phyloP scores from a whole-genome alignment of 23 tunicate genomes.

The Corella eumyota region DNA sequence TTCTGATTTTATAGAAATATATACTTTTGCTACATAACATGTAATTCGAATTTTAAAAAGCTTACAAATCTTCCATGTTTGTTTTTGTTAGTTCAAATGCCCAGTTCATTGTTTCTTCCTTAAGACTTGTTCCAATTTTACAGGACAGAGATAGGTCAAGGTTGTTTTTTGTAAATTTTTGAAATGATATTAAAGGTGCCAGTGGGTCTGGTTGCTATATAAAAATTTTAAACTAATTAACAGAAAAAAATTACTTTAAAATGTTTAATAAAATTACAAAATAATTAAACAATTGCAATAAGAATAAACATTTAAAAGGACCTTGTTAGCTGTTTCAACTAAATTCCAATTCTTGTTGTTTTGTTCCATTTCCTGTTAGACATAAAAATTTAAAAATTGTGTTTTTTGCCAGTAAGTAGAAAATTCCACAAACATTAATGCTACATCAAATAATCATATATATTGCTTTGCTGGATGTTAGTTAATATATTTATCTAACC shows the following conservation, averaged over 20 bases:
- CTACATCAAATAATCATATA: too few species aligned
- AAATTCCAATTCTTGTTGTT: constrained; percentile 18
- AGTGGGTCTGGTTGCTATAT: constrained; percentile 30
- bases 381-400: too few species aligned
- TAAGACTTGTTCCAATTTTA: constrained; percentile 11
- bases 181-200: constrained; percentile 51
- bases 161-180: constrained; percentile 28
- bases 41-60: not conserved
- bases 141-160: constrained; percentile 23
- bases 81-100: constrained; percentile 45
- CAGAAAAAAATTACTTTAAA: not conserved
- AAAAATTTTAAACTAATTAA: not conserved
- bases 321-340: constrained; percentile 21
- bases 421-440: too few species aligned
- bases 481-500: constrained; percentile 2
- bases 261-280: too few species aligned
- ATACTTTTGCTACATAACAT: not conserved
- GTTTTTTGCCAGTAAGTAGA: too few species aligned
- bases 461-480: too few species aligned
- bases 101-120: constrained; percentile 31
- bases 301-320: too few species aligned
- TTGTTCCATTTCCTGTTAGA: constrained; percentile 22
- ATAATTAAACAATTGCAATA: too few species aligned
- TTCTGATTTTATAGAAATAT: too few species aligned
- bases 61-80: constrained; percentile 62